Evolutionary conservation across 2,113 vertebrate species (phyloP), one percentile per base, ranked within the genome.

Genomic region (Lepisosteus oculatus): DNA sequence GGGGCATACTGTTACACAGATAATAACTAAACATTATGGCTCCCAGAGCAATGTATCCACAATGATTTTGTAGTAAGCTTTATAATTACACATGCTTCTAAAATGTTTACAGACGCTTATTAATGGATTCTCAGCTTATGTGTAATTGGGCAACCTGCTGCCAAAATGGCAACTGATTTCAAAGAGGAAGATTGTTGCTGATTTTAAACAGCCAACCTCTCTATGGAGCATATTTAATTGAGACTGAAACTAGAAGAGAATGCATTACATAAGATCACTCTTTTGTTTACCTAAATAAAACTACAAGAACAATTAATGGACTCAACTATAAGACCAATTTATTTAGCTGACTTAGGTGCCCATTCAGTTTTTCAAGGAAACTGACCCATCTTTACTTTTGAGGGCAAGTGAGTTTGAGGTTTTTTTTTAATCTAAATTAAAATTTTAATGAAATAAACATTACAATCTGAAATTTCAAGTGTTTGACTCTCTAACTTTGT

Each of bases 401-500:
- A 51, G 5, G 47, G 44, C 14, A 43, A 47, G 15, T 8, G 7
- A 43, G 54, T 55, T 43, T 51, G 54, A 43, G 71, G 41, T 61
- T 55, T 45, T 54, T 61, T 64, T 2, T 42, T 1, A 51, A 51
- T 51, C 47, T 51, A 9, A 2, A 6, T 51, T 9, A 51, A 51
- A 51, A 51, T 29, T 29, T 29, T 51, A 51, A 51, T 6, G 47
- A 51, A 51, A 1, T 6, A 51, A 51, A 51, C 5, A 51, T 5
- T 9, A 51, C 5, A 51, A 51, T 51, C 47, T 51, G 47, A 51
- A 6, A 9, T 9, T 6, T 9, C 47, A 6, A 51, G 9, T 9
- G 47, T 9, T 51, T 51, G 2, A 44, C 29, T 62, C 74, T 81
- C 66, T 80, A 88, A 75, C 90, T 93, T 88, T 90, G 85, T 89